phyloP scores from a whole-genome alignment of 2,113 vertebrate genomes.

The Papio anubis region DNA sequence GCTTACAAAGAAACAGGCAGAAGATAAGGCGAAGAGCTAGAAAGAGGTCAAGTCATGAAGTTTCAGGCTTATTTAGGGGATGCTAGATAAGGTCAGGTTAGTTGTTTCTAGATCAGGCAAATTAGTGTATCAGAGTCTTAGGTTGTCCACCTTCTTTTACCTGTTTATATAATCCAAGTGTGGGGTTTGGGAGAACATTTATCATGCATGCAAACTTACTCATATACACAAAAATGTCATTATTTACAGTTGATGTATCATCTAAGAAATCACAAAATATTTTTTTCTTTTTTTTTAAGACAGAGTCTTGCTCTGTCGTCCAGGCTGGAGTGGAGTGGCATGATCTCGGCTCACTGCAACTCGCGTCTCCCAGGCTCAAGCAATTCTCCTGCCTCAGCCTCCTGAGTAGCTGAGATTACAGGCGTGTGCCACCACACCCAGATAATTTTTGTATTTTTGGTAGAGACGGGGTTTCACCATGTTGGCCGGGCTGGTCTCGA shows the following conservation, averaged over 20 bases:
- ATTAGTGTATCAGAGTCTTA: not conserved
- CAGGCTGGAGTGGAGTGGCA: too few relatives aligned
- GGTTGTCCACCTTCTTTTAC: not conserved
- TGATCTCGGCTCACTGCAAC: too few relatives aligned
- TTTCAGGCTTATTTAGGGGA: not conserved
- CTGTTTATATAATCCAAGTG: not conserved
- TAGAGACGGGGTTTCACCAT: too few relatives aligned
- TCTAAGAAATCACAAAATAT: not conserved
- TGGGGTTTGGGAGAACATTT: not conserved
- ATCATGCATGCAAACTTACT: not conserved
- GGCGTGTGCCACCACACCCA: too few relatives aligned
- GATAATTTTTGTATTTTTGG: too few relatives aligned
- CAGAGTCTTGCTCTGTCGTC: too few relatives aligned
- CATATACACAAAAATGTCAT: not conserved
- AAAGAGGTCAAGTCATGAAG: not conserved
- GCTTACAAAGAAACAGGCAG: not conserved
- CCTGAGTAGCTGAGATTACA: too few relatives aligned
- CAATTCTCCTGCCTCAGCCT: too few relatives aligned
- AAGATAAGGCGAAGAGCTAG: not conserved
- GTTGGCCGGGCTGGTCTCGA: too few relatives aligned
- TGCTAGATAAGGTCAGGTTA: not conserved
- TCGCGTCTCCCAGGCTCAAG: too few relatives aligned
- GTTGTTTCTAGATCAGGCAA: not conserved
- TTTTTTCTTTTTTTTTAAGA: too few relatives aligned
- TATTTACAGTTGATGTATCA: not conserved